Evolutionary conservation across 2,888 invertebrate species (phyloP).

Genomic region (Sisyra nigra): DNA sequence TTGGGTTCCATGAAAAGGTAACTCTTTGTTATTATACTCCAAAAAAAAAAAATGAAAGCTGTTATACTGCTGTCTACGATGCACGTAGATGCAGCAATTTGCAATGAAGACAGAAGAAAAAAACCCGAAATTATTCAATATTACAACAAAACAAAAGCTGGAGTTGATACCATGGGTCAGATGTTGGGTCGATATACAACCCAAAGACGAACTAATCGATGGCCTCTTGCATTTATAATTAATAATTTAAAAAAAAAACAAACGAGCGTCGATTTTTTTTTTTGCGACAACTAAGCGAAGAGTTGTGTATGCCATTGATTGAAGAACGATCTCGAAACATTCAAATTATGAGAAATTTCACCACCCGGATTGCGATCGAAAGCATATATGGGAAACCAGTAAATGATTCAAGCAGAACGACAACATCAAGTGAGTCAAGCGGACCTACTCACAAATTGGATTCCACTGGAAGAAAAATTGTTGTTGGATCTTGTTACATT

Average conservation of each 20-base stretch:
- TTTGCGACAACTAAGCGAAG: background rate
- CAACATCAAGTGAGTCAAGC: too few relatives aligned
- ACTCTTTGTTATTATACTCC: slow-evolving; percentile 14
- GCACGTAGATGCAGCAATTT: too few relatives aligned
- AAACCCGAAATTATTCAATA: too few relatives aligned
- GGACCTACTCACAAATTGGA: too few relatives aligned
- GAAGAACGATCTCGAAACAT: too few relatives aligned
- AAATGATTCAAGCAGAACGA: too few relatives aligned
- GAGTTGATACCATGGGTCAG: slow-evolving; percentile 13
- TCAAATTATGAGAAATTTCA: background rate
- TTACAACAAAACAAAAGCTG: slow-evolving; percentile 15
- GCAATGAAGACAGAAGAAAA: too few relatives aligned
- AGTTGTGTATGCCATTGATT: too few relatives aligned
- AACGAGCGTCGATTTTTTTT: background rate
- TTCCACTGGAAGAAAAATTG: slow-evolving; percentile 1
- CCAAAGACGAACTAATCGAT: slow-evolving; percentile 12
- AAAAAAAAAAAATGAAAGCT: too few relatives aligned
- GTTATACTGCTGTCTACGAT: too few relatives aligned
- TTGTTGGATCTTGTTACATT: slow-evolving; percentile 1
- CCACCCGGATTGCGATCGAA: background rate
- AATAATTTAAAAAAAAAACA: background rate
- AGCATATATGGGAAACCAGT: too few relatives aligned
- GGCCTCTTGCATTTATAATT: slow-evolving; percentile 13
- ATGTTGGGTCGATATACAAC: slow-evolving; percentile 12
- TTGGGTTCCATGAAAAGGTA: slow-evolving; percentile 14